phyloP scores from a whole-genome alignment of 2,888 invertebrate species.

The Colletes collaris region DNA sequence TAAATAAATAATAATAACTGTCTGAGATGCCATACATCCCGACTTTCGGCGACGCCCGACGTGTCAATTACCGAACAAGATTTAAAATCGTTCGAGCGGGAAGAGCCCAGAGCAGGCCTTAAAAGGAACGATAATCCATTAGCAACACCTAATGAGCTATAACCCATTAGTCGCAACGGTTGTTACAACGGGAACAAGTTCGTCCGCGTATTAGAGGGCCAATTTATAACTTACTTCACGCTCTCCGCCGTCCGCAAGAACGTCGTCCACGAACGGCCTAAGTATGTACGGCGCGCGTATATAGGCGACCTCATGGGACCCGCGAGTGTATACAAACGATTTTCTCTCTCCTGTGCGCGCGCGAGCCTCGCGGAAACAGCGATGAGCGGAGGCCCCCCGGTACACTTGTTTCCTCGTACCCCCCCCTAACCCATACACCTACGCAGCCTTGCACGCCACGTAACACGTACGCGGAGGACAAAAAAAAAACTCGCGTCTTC shows the following conservation, averaged over 20 bases:
- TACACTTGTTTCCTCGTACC: slow-evolving; percentile 50
- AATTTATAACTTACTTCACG: slow-evolving; percentile 54
- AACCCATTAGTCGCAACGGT: slow-evolving; percentile 40
- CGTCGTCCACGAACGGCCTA: slow-evolving; percentile 29
- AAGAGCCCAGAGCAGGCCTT: slow-evolving; percentile 4
- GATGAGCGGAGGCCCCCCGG: slow-evolving; percentile 30
- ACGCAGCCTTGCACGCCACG: slow-evolving; percentile 23
- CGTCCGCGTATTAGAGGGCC: slow-evolving; percentile 45
- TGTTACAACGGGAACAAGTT: slow-evolving; percentile 37
- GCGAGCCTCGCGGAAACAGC: slow-evolving; percentile 51
- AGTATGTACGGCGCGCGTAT: slow-evolving; percentile 29
- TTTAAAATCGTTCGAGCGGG: slow-evolving; percentile 10
- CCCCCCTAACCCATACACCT: slow-evolving; percentile 15
- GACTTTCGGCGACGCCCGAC: not conserved
- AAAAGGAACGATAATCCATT: slow-evolving; percentile 42
- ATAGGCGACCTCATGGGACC: slow-evolving; percentile 34
- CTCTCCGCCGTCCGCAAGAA: slow-evolving; percentile 25
- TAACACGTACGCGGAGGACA: slow-evolving; percentile 46
- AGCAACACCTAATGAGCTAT: slow-evolving; percentile 40
- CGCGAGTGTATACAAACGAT: slow-evolving; percentile 57
- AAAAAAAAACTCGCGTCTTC: slow-evolving; percentile 50
- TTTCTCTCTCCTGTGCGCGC: slow-evolving; percentile 41
- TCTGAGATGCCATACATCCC: too few relatives aligned
- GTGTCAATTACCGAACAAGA: slow-evolving; percentile 4
- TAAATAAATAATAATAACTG: too few relatives aligned